Evolutionary conservation across 2,113 vertebrate genomes (phyloP).

Genomic region (Solea solea): DNA sequence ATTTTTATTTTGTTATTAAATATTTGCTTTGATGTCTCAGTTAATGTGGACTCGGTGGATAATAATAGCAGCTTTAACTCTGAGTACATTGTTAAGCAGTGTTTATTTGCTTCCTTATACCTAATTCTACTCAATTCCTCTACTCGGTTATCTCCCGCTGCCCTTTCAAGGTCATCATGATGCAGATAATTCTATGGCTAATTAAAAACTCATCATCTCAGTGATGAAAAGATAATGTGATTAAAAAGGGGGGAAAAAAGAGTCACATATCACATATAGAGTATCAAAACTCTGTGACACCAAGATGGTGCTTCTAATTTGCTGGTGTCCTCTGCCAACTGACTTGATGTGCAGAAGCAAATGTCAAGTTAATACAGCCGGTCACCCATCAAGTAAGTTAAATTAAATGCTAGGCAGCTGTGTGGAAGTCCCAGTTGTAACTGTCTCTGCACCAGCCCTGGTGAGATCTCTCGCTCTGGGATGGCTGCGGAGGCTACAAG

Average conservation of each 20-base stretch:
- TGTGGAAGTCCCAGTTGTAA: constrained; percentile 64
- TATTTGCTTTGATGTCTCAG: constrained; percentile 70
- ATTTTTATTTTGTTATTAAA: constrained; percentile 35
- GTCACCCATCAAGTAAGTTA: constrained; percentile 65
- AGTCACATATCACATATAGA: constrained; percentile 27
- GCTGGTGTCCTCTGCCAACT: constrained; percentile 37
- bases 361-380: constrained; percentile 65
- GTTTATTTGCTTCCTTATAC: constrained; percentile 50
- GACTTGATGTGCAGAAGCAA: constrained; percentile 53
- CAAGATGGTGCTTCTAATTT: constrained; percentile 49
- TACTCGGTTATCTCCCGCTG: constrained; percentile 42
- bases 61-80: constrained; percentile 40
- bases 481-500: constrained; percentile 28
- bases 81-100: constrained; percentile 54
- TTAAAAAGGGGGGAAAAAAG: constrained; percentile 22
- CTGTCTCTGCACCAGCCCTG: constrained; percentile 47
- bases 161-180: constrained; percentile 62
- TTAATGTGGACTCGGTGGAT: constrained; percentile 49
- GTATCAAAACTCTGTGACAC: constrained; percentile 49
- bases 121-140: constrained; percentile 39
- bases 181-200: constrained; percentile 55
- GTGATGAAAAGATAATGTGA: constrained; percentile 62
- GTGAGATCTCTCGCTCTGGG: constrained; percentile 52
- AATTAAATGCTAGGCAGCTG: constrained; percentile 60
- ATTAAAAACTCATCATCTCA: constrained; percentile 66